These are phyloP conservation scores for Paramormyrops kingsleyae DNA, from an alignment of 2,113 vertebrate genomes.

Conservation along the genomic window DNA sequence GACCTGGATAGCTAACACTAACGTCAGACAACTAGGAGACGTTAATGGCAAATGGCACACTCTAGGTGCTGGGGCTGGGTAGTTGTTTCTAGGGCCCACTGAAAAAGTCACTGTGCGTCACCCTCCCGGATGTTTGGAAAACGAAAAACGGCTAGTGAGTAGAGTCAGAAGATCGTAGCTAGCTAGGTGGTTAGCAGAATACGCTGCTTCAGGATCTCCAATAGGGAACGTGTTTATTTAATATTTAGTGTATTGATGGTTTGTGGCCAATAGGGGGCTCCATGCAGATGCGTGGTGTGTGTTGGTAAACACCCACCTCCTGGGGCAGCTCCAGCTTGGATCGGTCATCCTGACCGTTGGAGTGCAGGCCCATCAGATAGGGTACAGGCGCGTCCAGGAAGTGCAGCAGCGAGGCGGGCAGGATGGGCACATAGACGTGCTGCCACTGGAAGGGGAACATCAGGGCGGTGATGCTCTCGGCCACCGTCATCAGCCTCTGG, in stretches of 20 bases:
- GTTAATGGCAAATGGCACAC: neutral
- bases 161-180: neutral
- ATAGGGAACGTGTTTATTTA: neutral
- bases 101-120: neutral
- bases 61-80: neutral
- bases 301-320: conserved; percentile 61
- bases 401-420: conserved; percentile 76
- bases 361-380: conserved; percentile 78
- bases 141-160: neutral
- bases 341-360: conserved; percentile 74
- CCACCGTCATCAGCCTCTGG: conserved; percentile 80
- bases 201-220: neutral
- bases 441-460: conserved; percentile 83
- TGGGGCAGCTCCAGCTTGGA: conserved; percentile 85
- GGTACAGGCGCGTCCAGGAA: conserved; percentile 78
- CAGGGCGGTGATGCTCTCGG: conserved; percentile 75
- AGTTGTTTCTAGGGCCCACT: neutral
- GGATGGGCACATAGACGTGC: conserved; percentile 77
- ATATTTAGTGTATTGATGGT: neutral
- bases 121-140: neutral
- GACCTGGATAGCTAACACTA: neutral
- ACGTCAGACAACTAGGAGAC: neutral
- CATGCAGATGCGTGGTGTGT: neutral
- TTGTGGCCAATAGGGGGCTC: neutral
- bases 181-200: neutral